Conservation (phyloP, 2,113 vertebrate genomes). For the Eulemur macaco region DNA sequence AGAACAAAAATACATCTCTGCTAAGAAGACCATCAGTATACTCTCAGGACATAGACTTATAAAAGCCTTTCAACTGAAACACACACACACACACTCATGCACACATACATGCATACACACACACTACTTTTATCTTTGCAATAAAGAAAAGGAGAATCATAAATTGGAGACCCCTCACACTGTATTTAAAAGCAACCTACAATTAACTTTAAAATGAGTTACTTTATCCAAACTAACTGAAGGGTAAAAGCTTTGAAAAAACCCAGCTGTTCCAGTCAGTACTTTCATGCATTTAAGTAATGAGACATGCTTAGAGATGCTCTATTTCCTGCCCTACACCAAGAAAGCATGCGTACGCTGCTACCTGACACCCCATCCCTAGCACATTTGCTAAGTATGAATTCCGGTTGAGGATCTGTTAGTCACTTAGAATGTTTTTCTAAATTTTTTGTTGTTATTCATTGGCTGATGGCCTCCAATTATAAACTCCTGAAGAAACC, state of each 20-base stretch:
- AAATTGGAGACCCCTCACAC: conserved; percentile 58
- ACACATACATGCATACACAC: not conserved
- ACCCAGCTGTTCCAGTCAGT: conserved; percentile 57
- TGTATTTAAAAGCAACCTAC: conserved; percentile 72
- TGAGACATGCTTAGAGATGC: not conserved
- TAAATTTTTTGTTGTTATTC: not conserved
- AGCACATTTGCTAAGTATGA: not conserved
- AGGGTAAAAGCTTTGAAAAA: conserved; percentile 67
- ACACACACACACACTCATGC: not conserved
- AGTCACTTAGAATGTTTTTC: not conserved
- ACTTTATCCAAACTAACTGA: conserved; percentile 64
- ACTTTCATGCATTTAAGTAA: conserved; percentile 53
- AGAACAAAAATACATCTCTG: conserved; percentile 13
- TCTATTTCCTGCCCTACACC: conserved; percentile 25
- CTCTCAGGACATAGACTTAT: not conserved
- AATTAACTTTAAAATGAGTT: conserved; percentile 72
- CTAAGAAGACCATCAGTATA: not conserved
- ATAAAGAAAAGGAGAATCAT: conserved; percentile 64
- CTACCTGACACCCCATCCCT: not conserved
- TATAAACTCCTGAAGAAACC: not conserved
- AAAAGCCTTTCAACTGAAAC: conserved; percentile 1
- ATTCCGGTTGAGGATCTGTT: not conserved
- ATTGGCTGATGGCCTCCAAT: not conserved
- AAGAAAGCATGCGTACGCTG: not conserved
- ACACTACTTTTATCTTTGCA: conserved; percentile 65